Base-by-base conservation (phyloP, 2,113 vertebrate species). In the Cyprinodon brontotheroides region DNA sequence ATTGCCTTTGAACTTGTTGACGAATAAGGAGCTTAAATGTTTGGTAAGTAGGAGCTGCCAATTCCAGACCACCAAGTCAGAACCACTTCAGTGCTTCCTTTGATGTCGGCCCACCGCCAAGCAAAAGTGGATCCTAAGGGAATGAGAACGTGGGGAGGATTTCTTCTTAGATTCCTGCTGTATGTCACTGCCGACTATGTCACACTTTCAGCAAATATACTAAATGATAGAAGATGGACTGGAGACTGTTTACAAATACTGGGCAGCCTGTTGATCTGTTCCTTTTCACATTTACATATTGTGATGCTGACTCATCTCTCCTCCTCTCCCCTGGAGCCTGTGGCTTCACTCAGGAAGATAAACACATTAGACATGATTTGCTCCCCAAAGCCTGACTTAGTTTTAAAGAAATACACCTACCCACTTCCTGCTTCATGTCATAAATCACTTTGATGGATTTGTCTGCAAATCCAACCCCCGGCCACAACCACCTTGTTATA, bases 341-440 rank as follows among this genome's bases (percentile, higher is more conserved):
- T 48, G 59, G 77, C 81, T 48, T 47, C 75, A 64, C 65, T 20
- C n/a, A 50, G 0, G 9, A 53, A 60, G 67, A 71, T 83, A 75
- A 83, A 72, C 74, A 60, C 74, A 72, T 78, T 75, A 78, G 61
- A 38, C 72, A 71, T 39, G 73, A 68, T 74, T 79, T 72, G 50
- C 65, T 69, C 29, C 69, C 17, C 37, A 45, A 15, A 47, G 78
- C 65, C 70, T 2, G 57, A 4, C 67, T 40, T 4, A 10, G 59
- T 45, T 68, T 11, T 47, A 65, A 5, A 57, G 65, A 59, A 38
- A 69, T 4, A 64, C 50, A 47, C 64, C 50, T 57, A 6, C 53
- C 64, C 68, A 47, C 77, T 65, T 72, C 41, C 74, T 61, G 57
- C 71, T 77, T 53, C 68, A 41, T 45, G 67, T 57, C 72, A 65